Conservation (phyloP, 2,888 invertebrate genomes). For the Sphaerophoria taeniata region DNA sequence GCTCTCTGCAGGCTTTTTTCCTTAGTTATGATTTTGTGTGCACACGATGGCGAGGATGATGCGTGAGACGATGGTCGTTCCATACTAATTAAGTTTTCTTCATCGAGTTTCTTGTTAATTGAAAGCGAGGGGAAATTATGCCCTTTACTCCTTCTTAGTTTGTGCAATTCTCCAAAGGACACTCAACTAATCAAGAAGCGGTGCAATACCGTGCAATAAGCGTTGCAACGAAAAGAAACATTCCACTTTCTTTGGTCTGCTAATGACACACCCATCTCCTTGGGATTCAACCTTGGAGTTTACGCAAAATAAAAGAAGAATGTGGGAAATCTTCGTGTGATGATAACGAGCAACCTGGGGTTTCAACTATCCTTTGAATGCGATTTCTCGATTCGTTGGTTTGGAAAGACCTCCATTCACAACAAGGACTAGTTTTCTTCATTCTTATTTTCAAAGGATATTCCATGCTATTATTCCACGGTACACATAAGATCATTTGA, state of each 20-base stretch:
- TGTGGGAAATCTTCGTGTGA: neutral
- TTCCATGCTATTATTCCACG: too few species aligned
- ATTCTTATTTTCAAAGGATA: too few species aligned
- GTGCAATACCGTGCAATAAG: slow-evolving; percentile 26
- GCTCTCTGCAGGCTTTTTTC: neutral
- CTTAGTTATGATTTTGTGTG: neutral
- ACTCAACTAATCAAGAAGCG: slow-evolving; percentile 5
- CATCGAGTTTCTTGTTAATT: slow-evolving; percentile 46
- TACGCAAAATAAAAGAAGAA: too few species aligned
- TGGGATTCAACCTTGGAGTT: too few species aligned
- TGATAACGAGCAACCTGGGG: neutral
- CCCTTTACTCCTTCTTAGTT: slow-evolving; percentile 17
- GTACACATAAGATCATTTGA: neutral
- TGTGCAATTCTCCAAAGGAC: neutral
- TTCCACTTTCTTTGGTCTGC: neutral
- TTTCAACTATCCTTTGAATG: neutral
- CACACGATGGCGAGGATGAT: neutral
- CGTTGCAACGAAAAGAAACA: too few species aligned
- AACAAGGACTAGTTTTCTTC: too few species aligned
- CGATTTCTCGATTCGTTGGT: too few species aligned
- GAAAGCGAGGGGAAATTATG: slow-evolving; percentile 52
- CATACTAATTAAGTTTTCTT: slow-evolving; percentile 44
- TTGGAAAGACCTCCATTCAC: too few species aligned
- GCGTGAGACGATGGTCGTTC: slow-evolving; percentile 20
- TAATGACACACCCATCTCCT: too few species aligned